Evolutionary conservation across 2,888 invertebrate genomes (phyloP), one percentile per base, ranked within the genome.

Genomic region (Ceriagrion tenellum): DNA sequence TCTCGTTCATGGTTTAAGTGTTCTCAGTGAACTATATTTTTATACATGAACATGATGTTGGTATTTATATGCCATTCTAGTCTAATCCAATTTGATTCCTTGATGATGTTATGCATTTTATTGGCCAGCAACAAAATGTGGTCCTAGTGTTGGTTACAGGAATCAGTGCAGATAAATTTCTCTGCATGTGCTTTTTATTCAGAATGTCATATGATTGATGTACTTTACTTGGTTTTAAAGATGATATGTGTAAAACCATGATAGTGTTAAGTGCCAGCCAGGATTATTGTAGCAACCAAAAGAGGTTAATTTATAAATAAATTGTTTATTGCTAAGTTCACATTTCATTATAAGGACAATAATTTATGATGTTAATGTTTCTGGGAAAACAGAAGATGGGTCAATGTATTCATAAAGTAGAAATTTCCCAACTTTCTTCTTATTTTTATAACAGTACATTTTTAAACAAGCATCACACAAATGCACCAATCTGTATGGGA

Each of bases 401-500:
- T 93, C 93, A 55, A 93, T 93, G n/a, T 93, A 93, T 55, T 93
- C 97, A 96, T 98, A 99, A 0, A 98, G 98, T 96, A 98, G 97
- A 96, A 99, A 99, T 26, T 98, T 96, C 0, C 98, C 98, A 12
- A 98, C 97, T 96, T 98, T 99, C 95, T 98, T 96, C 0, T 98
- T 98, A 96, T 98, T 97, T 0, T 97, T 96, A 96, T 98, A 99
- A 96, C 98, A 97, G 96, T 98, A 98, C 1, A 98, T 97, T 95
- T 97, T 97, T 96, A 98, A 98, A 96, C 99, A 99, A 0, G 97
- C 97, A 3, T 98, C 98, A 96, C 99, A 99, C 96, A 99, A 97
- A 97, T 93, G 93, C 40, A 93, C 93, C 93, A 63, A 47, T 47
- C 55, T 63, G 12, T 93, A 93, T 55, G 93, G 93, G 13, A 93